Evolutionary conservation across 2,888 invertebrate genomes (phyloP), one percentile per base, ranked within the genome.

Genomic region (Eristalinus aeneus): DNA sequence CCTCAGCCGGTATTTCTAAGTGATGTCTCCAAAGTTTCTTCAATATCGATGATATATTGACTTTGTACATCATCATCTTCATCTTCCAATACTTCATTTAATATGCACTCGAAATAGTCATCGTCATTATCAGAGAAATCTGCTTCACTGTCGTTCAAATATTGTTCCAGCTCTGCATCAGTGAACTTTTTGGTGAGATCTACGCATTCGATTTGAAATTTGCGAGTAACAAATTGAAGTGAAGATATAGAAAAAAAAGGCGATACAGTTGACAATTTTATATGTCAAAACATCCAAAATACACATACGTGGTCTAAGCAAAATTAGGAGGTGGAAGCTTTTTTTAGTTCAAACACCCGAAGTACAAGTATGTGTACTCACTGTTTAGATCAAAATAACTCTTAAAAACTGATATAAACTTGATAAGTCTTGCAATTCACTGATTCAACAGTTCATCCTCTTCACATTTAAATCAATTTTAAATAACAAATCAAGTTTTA

Each of bases 291-390:
- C 32, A 32, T 61, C 61, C 16, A 16, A 61, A 31, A 12, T 61
- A 61, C 61, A 61, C 61, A 61, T 34, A 61, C 61, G 32, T 61
- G 32, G 61, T 32, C 60, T 32, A 61, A 58, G 56, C 22, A 11
- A 58, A 58, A 58, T 58, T 58, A 58, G 27, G 31, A 31, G 61
- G 32, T 32, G 61, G 32, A 61, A 61, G 61, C 32, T 61, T 61
- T 61, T 61, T 61, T 23, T 60, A 11, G 61, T 31, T 11, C 16
- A 61, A 61, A 32, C n/a, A 61, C n/a, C 32, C 32, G 31, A 61
- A 32, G 61, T 32, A 61, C n/a, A 61, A 31, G n/a, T 32, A 61
- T 61, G 61, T 61, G 61, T 32, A 61, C 32, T 23, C 32, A 31
- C 61, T 61, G 61, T 32, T 61, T 61, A 34, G 61, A 61, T 2